These are phyloP conservation scores for Prochilodus magdalenae DNA, from an alignment of 2,113 vertebrate genomes.

Conservation along the genomic window DNA sequence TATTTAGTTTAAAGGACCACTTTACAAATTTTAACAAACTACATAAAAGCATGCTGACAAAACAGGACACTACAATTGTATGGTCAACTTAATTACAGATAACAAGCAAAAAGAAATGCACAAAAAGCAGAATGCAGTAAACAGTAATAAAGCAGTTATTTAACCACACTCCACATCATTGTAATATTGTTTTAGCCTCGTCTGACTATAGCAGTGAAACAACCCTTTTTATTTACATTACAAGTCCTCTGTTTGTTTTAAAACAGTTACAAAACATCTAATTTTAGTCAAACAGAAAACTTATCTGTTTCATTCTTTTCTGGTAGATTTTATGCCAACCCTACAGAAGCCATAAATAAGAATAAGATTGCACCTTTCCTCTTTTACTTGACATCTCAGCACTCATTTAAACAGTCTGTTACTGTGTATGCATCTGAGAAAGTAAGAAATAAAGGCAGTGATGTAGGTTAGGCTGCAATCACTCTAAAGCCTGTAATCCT, in stretches of 20 bases:
- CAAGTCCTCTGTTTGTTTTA: not conserved
- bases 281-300: not conserved
- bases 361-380: constrained; percentile 4
- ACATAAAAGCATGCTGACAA: not conserved
- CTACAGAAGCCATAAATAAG: constrained; percentile 17
- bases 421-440: not conserved
- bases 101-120: not conserved
- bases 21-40: no score
- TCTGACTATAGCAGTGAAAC: not conserved
- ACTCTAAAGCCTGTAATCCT: constrained; percentile 28
- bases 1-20: no score
- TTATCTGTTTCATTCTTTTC: not conserved
- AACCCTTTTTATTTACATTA: not conserved
- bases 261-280: no score
- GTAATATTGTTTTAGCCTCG: no score
- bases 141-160: not conserved
- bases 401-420: not conserved
- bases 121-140: not conserved
- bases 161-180: no score
- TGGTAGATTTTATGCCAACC: not conserved
- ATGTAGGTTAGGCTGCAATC: not conserved
- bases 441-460: not conserved
- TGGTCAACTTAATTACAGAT: not conserved
- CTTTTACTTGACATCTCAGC: constrained; percentile 3
- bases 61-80: not conserved